Evolutionary conservation across 2,888 invertebrate genomes (phyloP).

Genomic region (Thumatha senex): DNA sequence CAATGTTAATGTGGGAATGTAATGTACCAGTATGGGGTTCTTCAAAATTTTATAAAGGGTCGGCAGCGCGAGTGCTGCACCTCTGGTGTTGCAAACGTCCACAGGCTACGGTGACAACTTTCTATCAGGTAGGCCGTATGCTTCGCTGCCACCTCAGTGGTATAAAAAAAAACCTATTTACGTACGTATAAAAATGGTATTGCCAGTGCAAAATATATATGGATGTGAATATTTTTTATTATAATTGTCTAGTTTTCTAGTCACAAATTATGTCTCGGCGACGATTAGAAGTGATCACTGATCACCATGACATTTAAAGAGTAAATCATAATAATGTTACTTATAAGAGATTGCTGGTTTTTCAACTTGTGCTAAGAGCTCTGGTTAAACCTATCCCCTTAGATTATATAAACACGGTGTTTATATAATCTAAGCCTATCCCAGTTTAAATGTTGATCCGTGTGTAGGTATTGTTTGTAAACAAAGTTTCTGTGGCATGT

Average conservation of each 20-base stretch:
- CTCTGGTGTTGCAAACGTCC: too few species aligned
- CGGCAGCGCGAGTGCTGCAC: too few species aligned
- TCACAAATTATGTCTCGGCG: constrained; percentile 33
- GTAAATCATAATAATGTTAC: constrained; percentile 18
- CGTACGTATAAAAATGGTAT: constrained; percentile 19
- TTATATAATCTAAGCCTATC: constrained; percentile 45
- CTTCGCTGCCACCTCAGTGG: too few species aligned
- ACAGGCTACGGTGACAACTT: too few species aligned
- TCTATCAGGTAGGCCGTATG: too few species aligned
- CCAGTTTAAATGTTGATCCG: constrained; percentile 57
- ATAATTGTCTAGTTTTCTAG: constrained; percentile 41
- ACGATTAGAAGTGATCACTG: constrained; percentile 21
- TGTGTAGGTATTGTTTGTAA: constrained; percentile 52
- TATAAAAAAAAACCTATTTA: constrained; percentile 15
- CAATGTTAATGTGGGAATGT: too few species aligned
- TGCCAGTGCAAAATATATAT: constrained; percentile 29
- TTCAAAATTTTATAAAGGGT: too few species aligned
- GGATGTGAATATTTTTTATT: constrained; percentile 38
- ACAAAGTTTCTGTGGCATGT: constrained; percentile 42
- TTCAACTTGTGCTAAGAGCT: constrained; percentile 35
- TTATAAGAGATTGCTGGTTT: constrained; percentile 28
- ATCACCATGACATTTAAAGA: constrained; percentile 37
- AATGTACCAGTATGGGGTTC: too few species aligned
- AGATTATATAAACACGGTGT: too few species aligned
- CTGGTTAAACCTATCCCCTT: constrained; percentile 43